phyloP scores from a whole-genome alignment of 2,888 invertebrate species.

The Altica lythri region DNA sequence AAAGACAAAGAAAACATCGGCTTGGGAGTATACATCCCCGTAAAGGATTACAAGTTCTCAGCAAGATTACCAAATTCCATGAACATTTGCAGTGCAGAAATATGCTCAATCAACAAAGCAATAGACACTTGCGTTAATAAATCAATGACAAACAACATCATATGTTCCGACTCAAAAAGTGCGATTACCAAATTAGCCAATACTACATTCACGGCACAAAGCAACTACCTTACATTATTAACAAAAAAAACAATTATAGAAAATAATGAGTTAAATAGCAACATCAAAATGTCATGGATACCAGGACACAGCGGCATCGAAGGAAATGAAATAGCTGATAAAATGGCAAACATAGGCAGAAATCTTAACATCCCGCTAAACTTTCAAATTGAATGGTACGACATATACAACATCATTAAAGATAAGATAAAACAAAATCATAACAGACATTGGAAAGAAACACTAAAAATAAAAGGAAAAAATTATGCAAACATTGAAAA shows the following conservation, averaged over 20 bases:
- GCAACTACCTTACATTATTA: not conserved
- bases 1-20: not conserved
- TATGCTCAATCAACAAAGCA: too few relatives aligned
- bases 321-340: conserved; percentile 11
- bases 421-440: too few relatives aligned
- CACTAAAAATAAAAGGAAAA: too few relatives aligned
- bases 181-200: conserved; percentile 1
- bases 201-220: not conserved
- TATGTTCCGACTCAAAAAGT: conserved; percentile 16
- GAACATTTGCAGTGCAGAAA: conserved; percentile 11
- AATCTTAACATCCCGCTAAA: conserved; percentile 1
- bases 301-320: conserved; percentile 10
- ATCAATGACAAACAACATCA: conserved; percentile 3
- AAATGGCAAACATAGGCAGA: conserved; percentile 14
- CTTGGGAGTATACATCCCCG: conserved; percentile 6
- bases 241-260: conserved; percentile 7
- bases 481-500: conserved; percentile 2
- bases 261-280: not conserved
- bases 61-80: conserved; percentile 1
- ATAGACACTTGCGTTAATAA: not conserved
- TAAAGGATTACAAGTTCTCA: conserved; percentile 6
- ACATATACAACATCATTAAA: not conserved
- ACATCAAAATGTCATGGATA: conserved; percentile 9
- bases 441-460: not conserved
- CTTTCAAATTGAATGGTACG: not conserved